Evolutionary conservation across 2,113 vertebrate species (phyloP).

Genomic region (Tyto alba): DNA sequence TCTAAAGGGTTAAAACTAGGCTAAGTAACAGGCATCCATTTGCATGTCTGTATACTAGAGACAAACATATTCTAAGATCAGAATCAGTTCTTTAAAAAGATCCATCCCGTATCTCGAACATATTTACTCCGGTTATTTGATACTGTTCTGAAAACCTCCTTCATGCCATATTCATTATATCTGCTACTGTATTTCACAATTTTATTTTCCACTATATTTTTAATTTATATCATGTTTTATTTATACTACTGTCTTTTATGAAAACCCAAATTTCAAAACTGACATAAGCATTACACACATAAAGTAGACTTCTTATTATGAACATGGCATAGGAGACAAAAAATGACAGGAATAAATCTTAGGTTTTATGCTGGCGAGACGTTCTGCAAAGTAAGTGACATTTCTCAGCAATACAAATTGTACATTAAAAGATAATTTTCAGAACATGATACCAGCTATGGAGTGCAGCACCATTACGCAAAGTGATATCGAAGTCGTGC

Average conservation of each 20-base stretch:
- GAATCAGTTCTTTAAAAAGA: neutral
- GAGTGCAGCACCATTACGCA: constrained; percentile 43
- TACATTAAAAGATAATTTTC: constrained; percentile 77
- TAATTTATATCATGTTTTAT: constrained; percentile 62
- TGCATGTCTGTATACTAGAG: neutral
- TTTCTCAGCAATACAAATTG: constrained; percentile 64
- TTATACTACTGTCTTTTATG: constrained; percentile 50
- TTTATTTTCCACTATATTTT: constrained; percentile 26
- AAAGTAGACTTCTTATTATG: constrained; percentile 63
- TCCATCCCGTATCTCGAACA: neutral
- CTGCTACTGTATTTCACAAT: neutral
- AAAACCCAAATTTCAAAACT: constrained; percentile 60
- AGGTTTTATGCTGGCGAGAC: constrained; percentile 56
- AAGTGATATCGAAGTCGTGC: neutral
- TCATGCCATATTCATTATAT: neutral
- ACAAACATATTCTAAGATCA: neutral
- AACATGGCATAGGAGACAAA: constrained; percentile 54
- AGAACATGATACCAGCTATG: constrained; percentile 53
- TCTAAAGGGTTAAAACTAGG: neutral
- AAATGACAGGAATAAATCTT: constrained; percentile 73
- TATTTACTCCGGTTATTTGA: neutral
- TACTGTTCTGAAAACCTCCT: constrained; percentile 23
- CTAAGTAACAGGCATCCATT: neutral
- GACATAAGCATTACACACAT: constrained; percentile 37
- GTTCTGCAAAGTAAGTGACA: constrained; percentile 47